Conservation (phyloP, 2,888 invertebrate genomes). For the Pecten maximus region DNA sequence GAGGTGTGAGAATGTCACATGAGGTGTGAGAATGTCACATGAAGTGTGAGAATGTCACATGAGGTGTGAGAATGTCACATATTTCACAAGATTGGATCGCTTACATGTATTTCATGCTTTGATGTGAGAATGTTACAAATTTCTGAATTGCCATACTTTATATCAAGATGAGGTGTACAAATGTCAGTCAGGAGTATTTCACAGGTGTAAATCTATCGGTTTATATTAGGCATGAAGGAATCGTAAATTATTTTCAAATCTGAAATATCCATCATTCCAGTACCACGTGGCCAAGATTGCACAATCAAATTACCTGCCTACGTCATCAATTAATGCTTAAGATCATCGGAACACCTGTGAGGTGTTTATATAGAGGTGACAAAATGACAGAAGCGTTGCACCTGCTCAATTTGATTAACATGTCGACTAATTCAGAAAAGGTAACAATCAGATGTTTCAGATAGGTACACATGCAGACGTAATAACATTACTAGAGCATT, state of each 20-base stretch:
- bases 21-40: too few species aligned
- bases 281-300: background rate
- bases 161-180: background rate
- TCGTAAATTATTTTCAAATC: background rate
- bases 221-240: background rate
- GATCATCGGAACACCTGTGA: background rate
- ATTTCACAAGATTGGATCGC: too few species aligned
- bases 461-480: background rate
- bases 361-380: background rate
- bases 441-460: background rate
- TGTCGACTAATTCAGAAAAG: background rate
- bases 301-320: background rate
- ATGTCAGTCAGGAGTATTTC: background rate
- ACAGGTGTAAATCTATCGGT: background rate
- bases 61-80: too few species aligned
- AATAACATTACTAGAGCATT: background rate
- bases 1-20: too few species aligned
- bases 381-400: constrained; percentile 13
- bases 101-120: too few species aligned
- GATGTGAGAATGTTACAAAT: too few species aligned
- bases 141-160: too few species aligned
- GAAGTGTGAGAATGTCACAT: too few species aligned
- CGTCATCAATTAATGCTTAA: background rate
- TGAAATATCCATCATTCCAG: background rate
- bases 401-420: background rate